Percentiles rank a stretch among this genome's conserved stretches.
These are phyloP conservation scores for Drosophila mercatorum DNA, from an alignment of 2,888 invertebrate genomes.

Conservation along the genomic window DNA sequence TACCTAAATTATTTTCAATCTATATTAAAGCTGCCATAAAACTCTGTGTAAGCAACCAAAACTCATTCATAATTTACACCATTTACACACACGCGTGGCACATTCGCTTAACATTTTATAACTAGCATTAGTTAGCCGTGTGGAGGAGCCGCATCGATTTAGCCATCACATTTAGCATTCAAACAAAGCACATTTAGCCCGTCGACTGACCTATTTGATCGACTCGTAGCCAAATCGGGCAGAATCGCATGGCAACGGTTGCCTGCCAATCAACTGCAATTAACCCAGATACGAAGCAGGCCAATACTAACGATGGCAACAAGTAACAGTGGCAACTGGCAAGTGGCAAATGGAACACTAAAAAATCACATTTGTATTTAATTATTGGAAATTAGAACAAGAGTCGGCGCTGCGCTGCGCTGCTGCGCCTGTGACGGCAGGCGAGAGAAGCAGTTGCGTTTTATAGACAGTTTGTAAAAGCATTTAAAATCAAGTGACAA, in stretches of 20 bases:
- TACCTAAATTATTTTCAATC: too few species aligned
- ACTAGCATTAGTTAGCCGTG: background rate
- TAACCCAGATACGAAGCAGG: constrained; percentile 54
- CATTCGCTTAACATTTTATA: background rate
- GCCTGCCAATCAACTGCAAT: constrained; percentile 63
- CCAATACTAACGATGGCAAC: constrained; percentile 45
- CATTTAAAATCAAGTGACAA: constrained; percentile 39
- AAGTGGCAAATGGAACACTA: constrained; percentile 26
- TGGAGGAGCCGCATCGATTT: constrained; percentile 35
- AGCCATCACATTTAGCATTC: constrained; percentile 15
- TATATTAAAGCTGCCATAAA: too few species aligned
- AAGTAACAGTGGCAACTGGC: constrained; percentile 33
- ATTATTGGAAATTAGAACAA: constrained; percentile 64
- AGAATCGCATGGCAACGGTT: constrained; percentile 43
- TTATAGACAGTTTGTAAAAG: constrained; percentile 34
- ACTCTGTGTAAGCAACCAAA: background rate
- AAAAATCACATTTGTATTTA: constrained; percentile 70
- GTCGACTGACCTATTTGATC: constrained; percentile 43
- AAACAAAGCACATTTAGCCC: constrained; percentile 5
- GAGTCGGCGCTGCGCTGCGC: constrained; percentile 2
- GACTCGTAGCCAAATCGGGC: constrained; percentile 38
- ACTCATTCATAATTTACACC: background rate
- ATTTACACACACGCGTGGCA: background rate
- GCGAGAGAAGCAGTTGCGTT: background rate
- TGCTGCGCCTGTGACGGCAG: background rate